Evolutionary conservation across 2,113 vertebrate species (phyloP).

Genomic region (Indri indri): DNA sequence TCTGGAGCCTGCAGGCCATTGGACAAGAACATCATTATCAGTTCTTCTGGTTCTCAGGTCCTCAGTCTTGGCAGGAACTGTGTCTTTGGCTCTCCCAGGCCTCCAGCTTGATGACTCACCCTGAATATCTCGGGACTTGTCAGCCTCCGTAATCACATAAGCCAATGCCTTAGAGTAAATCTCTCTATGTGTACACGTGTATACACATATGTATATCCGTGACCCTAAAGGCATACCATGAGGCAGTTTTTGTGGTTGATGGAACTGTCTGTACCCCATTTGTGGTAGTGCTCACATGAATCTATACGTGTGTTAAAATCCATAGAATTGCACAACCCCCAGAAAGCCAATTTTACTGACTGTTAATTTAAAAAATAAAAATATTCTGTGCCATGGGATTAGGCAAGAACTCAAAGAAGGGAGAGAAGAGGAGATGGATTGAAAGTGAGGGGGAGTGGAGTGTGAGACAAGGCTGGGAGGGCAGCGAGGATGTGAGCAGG

Average conservation of each 20-base stretch:
- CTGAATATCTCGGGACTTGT: background rate
- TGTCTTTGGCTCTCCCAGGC: background rate
- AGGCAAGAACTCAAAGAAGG: background rate
- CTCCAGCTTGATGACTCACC: background rate
- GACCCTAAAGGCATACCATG: background rate
- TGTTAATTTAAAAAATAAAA: background rate
- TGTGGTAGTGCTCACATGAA: background rate
- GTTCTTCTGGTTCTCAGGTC: background rate
- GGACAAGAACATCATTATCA: background rate
- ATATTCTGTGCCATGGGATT: background rate
- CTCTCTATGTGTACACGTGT: accelerated
- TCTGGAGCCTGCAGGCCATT: background rate
- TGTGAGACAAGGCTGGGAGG: background rate
- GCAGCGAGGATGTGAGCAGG: background rate
- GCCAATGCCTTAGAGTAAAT: background rate
- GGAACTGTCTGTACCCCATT: background rate
- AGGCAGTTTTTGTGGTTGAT: background rate
- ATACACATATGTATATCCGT: too few species aligned
- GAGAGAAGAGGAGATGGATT: background rate
- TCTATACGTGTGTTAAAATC: background rate
- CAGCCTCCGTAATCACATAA: background rate
- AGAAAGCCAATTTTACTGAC: background rate
- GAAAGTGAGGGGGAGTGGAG: background rate
- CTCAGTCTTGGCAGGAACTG: background rate
- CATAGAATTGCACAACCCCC: background rate